Conservation (phyloP, 2,797 vertebrate genomes). For the Lithobates pipiens region DNA sequence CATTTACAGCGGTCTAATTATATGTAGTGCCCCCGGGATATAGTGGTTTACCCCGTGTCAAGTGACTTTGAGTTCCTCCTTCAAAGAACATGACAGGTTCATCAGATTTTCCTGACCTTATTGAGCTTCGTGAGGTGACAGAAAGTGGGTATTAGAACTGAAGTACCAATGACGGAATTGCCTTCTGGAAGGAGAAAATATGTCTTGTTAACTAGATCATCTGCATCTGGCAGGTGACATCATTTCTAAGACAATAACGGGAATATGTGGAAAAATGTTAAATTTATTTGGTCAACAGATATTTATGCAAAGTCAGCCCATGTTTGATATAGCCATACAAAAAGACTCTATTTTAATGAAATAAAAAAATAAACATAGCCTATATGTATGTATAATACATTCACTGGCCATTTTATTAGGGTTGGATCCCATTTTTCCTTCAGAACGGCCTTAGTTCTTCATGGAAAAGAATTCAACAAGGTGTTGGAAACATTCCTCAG, state of each 20-base stretch:
- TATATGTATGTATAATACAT: not conserved
- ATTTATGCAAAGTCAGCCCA: too few species aligned
- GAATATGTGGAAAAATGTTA: not conserved
- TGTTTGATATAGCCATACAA: too few species aligned
- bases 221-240: constrained; percentile 18
- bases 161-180: constrained; percentile 25
- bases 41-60: constrained; percentile 19
- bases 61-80: constrained; percentile 44
- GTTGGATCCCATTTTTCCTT: too few species aligned
- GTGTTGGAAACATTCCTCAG: too few species aligned
- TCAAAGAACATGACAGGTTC: constrained; percentile 51
- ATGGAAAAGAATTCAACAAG: too few species aligned
- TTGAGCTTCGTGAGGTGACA: constrained; percentile 29
- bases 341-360: not conserved
- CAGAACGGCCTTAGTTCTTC: too few species aligned
- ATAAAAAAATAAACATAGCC: not conserved
- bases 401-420: too few species aligned
- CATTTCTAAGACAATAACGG: not conserved
- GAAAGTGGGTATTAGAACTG: constrained; percentile 35
- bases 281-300: too few species aligned
- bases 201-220: constrained; percentile 32
- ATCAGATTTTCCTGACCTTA: constrained; percentile 48
- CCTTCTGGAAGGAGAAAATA: constrained; percentile 1
- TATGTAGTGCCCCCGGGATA: constrained; percentile 34
- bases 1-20: constrained; percentile 48